Base-by-base conservation (phyloP, 1,140 invertebrate genomes). In the Drosophila oshimai region DNA sequence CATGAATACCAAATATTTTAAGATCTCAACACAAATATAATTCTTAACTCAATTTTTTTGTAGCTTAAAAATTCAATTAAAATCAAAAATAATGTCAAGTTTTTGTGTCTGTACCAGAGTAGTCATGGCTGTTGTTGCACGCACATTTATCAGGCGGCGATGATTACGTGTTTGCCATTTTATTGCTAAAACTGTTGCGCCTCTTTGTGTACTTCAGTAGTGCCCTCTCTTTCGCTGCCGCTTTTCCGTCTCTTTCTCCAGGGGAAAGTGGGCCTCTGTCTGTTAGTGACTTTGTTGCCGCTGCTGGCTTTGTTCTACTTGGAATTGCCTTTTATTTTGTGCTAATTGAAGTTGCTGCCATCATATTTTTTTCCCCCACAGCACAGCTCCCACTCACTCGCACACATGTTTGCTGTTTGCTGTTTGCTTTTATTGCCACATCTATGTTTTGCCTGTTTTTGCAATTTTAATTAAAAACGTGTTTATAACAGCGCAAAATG, bases 401-500 rank as follows among this genome's bases (percentile, higher is more conserved):
- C 54, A 45, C 54, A 46, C 39, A 69, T 28, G 34, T 50, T 22
- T 34, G 36, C 45, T 5, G 34, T 50, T 22, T 34, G 36, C 45
- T 5, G 58, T 51, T 80, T 76, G 51, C 58, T 80, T 76, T 87
- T 87, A 87, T 87, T 71, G 64, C 58, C 58, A 49, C 62, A 37
- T 80, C 76, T 86, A 80, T 69, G 71, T 69, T 86, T 69, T 67
- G 61, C 68, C 81, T 76, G 80, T 77, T 87, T 87, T 81, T 87
- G 81, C 81, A 76, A 87, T 87, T 87, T 87, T 87, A 87, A 87
- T 87, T 87, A 87, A 87, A 87, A 87, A 87, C 81, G 81, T 87
- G 81, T 87, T 87, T 87, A 87, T 87, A 87, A 87, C 81, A 87
- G 81, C 81, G 77, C 76, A 87, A 81, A 87, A 71, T 87, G 62